Percentiles rank a stretch among this genome's conserved stretches.
phyloP scores from a whole-genome alignment of 2,888 invertebrate species.

The Caenorhabditis sp. region DNA sequence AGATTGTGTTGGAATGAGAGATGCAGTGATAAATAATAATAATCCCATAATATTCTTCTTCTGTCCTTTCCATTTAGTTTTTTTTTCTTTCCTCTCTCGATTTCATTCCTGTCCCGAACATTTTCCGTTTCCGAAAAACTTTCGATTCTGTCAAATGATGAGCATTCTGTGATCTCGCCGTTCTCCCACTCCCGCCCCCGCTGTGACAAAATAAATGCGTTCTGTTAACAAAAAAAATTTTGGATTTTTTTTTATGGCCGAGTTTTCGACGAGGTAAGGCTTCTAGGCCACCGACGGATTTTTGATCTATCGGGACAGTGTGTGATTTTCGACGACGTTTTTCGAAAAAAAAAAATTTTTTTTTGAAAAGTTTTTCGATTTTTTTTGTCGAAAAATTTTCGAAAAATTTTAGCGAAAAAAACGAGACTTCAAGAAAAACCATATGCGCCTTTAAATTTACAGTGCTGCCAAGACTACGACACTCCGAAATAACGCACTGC shows the following conservation, averaged over 20 bases:
- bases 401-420: too few relatives aligned
- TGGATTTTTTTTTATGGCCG: neutral
- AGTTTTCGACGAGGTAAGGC: neutral
- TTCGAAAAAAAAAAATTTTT: too few relatives aligned
- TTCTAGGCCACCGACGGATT: too few relatives aligned
- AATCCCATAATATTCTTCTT: neutral
- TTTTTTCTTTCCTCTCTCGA: slow-evolving; percentile 1
- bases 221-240: slow-evolving; percentile 35
- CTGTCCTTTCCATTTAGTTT: slow-evolving; percentile 10
- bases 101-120: slow-evolving; percentile 2
- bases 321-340: too few relatives aligned
- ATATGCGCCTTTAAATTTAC: too few relatives aligned
- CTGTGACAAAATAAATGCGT: slow-evolving; percentile 35
- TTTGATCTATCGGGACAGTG: too few relatives aligned
- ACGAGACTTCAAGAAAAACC: too few relatives aligned
- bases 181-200: neutral
- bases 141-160: too few relatives aligned
- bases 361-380: too few relatives aligned
- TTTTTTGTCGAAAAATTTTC: too few relatives aligned
- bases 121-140: neutral
- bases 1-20: slow-evolving; percentile 24
- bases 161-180: slow-evolving; percentile 39
- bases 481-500: too few relatives aligned
- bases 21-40: slow-evolving; percentile 28
- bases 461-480: too few relatives aligned